A percentile compares a stretch with the other conserved stretches of the same genome.
Evolutionary conservation across 2,797 vertebrate species (phyloP).

Genomic region (Gallirallus australis): DNA sequence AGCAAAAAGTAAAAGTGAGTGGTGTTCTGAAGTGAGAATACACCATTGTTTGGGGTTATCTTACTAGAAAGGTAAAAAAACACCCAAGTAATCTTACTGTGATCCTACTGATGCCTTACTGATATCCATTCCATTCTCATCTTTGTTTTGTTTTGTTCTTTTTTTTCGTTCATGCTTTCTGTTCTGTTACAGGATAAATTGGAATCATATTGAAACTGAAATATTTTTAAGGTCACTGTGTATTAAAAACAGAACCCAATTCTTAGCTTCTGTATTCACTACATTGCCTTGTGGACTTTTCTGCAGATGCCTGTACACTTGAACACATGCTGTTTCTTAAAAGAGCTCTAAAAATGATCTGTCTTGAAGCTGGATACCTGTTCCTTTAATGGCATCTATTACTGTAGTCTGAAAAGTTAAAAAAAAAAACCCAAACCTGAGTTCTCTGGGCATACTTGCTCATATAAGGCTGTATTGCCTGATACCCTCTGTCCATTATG

Average conservation of each 20-base stretch:
- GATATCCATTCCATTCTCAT: not conserved
- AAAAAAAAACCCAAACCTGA: not conserved
- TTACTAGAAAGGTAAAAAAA: not conserved
- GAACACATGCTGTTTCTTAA: constrained; percentile 60
- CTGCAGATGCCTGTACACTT: constrained; percentile 44
- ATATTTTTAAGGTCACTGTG: not conserved
- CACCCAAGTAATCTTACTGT: not conserved
- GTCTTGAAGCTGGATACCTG: constrained; percentile 25
- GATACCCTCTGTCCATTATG: not conserved
- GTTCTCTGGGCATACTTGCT: not conserved
- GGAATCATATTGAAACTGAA: constrained; percentile 22
- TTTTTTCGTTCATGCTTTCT: constrained; percentile 42
- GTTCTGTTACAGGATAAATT: constrained; percentile 29
- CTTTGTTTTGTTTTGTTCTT: not conserved
- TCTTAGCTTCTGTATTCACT: not conserved
- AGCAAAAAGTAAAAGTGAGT: not conserved
- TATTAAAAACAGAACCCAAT: not conserved
- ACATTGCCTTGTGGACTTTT: not conserved
- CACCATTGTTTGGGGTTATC: not conserved
- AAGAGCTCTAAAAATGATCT: not conserved
- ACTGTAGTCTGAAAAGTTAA: not conserved
- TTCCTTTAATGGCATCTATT: not conserved
- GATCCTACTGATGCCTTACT: not conserved
- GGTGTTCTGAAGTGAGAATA: not conserved
- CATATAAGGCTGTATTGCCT: not conserved